Conservation (phyloP, 2,797 vertebrate genomes). For the Tolypeutes matacus region DNA sequence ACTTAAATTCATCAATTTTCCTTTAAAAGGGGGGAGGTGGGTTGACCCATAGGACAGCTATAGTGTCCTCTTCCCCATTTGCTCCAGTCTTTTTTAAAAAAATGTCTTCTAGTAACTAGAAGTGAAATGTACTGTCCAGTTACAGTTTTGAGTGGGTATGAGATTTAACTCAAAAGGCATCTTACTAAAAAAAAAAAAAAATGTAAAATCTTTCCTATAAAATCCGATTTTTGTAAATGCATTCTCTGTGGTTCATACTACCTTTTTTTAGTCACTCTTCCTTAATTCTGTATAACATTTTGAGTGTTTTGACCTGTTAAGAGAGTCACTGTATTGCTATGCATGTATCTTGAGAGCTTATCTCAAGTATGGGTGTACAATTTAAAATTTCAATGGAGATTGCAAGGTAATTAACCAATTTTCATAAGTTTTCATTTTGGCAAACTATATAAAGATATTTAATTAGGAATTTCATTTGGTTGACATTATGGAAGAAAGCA, state of each 20-base stretch:
- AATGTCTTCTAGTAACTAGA: conserved; percentile 83
- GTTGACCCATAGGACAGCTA: conserved; percentile 55
- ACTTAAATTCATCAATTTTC: conserved; percentile 64
- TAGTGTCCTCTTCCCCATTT: conserved; percentile 33
- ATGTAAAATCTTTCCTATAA: conserved; percentile 62
- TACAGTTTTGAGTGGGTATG: conserved; percentile 80
- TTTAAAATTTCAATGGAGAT: conserved; percentile 52
- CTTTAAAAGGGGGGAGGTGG: conserved; percentile 32
- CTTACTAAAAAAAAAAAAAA: conserved; percentile 31
- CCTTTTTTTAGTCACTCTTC: conserved; percentile 44
- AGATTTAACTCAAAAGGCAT: conserved; percentile 82
- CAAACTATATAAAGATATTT: conserved; percentile 51
- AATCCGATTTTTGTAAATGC: conserved; percentile 57
- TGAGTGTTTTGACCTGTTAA: conserved; percentile 53
- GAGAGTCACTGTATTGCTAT: conserved; percentile 24
- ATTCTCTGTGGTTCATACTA: conserved; percentile 44
- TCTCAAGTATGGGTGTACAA: conserved; percentile 51
- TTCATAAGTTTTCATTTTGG: conserved; percentile 67
- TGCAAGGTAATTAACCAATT: conserved; percentile 57
- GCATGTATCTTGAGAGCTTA: conserved; percentile 57
- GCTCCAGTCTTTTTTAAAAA: conserved; percentile 68
- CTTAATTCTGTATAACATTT: conserved; percentile 23
- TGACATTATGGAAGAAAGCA: conserved; percentile 70
- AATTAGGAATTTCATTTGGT: conserved; percentile 46
- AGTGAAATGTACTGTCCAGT: conserved; percentile 83